phyloP scores from a whole-genome alignment of 2,113 vertebrate genomes.

The Steatornis caripensis region DNA sequence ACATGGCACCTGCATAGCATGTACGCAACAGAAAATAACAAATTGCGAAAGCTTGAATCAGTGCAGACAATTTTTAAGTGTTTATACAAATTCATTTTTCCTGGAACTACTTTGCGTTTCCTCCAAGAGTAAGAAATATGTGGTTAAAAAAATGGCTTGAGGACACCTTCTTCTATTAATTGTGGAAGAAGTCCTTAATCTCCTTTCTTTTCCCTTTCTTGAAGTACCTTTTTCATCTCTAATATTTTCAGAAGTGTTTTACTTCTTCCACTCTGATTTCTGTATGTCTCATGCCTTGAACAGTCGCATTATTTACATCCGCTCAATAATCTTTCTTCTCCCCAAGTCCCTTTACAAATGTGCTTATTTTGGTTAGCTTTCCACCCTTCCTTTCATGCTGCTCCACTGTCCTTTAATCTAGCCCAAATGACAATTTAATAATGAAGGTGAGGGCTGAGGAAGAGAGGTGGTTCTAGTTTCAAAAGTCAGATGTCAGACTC shows the following conservation, averaged over 20 bases:
- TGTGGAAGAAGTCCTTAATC: neutral
- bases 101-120: neutral
- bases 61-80: neutral
- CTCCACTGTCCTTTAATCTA: slow-evolving; percentile 36
- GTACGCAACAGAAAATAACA: neutral
- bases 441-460: neutral
- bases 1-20: neutral
- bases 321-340: neutral
- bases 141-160: neutral
- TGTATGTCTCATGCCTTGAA: neutral
- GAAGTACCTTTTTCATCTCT: neutral
- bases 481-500: neutral
- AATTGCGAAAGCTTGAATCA: neutral
- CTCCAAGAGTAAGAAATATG: neutral
- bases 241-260: neutral
- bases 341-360: neutral
- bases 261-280: neutral
- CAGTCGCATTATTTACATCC: neutral
- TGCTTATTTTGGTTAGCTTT: slow-evolving; percentile 37
- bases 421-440: slow-evolving; percentile 19
- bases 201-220: neutral
- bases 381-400: neutral
- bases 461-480: neutral
- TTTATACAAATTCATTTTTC: neutral
- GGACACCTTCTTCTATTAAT: neutral